These are phyloP conservation scores for Hafferia zeledoni DNA, from an alignment of 2,797 vertebrate genomes.

Conservation along the genomic window DNA sequence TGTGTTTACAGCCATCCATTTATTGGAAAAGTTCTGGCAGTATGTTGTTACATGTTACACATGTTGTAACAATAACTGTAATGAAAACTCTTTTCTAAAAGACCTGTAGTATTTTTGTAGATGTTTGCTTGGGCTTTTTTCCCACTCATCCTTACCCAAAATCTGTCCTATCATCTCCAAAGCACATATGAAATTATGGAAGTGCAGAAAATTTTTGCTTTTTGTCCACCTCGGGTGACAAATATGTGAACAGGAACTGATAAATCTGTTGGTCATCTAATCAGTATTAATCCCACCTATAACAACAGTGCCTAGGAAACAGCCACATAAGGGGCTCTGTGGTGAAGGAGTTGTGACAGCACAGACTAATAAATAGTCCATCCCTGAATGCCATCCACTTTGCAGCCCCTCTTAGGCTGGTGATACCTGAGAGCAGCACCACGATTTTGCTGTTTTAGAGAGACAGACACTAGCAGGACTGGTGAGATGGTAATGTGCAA, in stretches of 20 bases:
- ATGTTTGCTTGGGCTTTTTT: neutral
- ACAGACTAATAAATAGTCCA: neutral
- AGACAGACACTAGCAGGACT: neutral
- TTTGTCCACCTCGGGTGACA: neutral
- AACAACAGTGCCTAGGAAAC: neutral
- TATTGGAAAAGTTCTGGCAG: neutral
- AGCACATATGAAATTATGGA: neutral
- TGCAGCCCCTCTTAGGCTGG: neutral
- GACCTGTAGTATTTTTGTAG: neutral
- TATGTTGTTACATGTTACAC: neutral
- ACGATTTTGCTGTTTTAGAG: neutral
- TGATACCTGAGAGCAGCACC: neutral
- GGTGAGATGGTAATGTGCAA: neutral
- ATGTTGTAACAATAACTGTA: neutral
- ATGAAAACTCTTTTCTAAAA: neutral
- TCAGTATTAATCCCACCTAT: neutral
- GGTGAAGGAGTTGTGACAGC: neutral
- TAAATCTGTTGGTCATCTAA: neutral
- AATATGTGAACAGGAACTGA: neutral
- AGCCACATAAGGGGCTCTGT: neutral
- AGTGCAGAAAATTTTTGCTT: neutral
- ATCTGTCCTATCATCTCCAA: neutral
- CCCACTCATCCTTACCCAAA: neutral
- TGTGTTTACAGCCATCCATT: neutral
- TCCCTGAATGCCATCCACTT: fast-evolving